Evolutionary conservation across 1,140 invertebrate species (phyloP).

Genomic region (Harpegnathos saltator): DNA sequence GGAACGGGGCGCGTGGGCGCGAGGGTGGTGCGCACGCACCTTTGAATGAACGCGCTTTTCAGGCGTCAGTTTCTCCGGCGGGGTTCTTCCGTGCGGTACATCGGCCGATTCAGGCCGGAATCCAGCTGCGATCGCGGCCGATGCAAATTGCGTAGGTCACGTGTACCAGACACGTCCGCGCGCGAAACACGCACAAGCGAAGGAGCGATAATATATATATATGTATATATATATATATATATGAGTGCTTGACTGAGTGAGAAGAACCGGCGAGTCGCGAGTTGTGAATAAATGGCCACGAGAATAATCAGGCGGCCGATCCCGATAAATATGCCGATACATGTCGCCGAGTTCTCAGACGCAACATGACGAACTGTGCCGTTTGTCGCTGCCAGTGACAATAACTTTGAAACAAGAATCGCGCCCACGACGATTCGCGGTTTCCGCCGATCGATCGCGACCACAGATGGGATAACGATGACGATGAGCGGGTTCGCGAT

Average conservation of each 20-base stretch:
- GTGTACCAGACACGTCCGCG: too few relatives aligned
- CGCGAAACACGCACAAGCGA: too few relatives aligned
- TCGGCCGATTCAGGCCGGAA: not conserved
- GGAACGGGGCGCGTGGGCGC: slow-evolving; percentile 44
- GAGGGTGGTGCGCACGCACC: slow-evolving; percentile 72
- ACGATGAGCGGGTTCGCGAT: not conserved
- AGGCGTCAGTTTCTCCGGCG: slow-evolving; percentile 70
- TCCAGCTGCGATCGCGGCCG: too few relatives aligned
- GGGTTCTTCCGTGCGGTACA: slow-evolving; percentile 64
- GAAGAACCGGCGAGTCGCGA: not conserved
- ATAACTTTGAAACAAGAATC: not conserved
- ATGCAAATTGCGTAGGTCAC: not conserved
- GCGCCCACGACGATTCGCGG: not conserved
- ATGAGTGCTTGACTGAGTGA: not conserved
- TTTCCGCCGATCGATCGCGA: not conserved
- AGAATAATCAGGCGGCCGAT: not conserved
- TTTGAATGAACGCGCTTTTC: slow-evolving; percentile 77
- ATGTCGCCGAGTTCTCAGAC: not conserved
- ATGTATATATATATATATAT: too few relatives aligned
- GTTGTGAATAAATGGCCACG: slow-evolving; percentile 8
- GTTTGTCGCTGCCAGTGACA: not conserved
- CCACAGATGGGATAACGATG: too few relatives aligned
- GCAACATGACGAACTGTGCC: not conserved
- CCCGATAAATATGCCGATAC: not conserved
- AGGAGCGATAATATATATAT: too few relatives aligned